Percentiles rank a stretch among this genome's conserved stretches.
phyloP scores from a whole-genome alignment of 2,113 vertebrate species.

The Piprites chloris region DNA sequence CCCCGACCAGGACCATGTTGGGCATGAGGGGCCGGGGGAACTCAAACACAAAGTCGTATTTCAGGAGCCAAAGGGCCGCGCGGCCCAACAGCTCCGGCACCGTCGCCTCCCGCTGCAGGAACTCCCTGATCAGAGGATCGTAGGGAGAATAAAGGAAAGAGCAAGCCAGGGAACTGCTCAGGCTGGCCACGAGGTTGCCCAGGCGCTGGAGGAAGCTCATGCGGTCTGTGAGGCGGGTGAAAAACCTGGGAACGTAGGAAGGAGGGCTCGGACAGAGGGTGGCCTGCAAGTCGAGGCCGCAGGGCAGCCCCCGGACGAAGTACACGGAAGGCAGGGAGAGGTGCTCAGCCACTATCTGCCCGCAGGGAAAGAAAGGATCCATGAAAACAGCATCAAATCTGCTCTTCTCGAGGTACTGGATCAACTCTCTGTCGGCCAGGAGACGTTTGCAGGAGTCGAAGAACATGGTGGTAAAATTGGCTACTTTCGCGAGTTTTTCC shows the following conservation, averaged over 20 bases:
- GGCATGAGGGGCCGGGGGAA: conserved; percentile 79
- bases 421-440: conserved; percentile 66
- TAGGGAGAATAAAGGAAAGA: conserved; percentile 54
- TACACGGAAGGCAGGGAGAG: conserved; percentile 77
- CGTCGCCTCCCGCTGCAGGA: conserved; percentile 59
- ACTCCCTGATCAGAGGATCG: conserved; percentile 62
- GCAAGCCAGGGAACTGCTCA: conserved; percentile 50
- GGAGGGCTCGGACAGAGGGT: conserved; percentile 72
- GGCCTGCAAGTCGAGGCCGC: conserved; percentile 64
- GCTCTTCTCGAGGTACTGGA: conserved; percentile 57
- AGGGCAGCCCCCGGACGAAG: conserved; percentile 71
- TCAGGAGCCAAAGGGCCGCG: conserved; percentile 80
- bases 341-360: conserved; percentile 73
- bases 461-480: conserved; percentile 41
- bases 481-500: conserved; percentile 54
- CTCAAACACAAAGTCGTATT: conserved; percentile 80
- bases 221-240: conserved; percentile 54
- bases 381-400: conserved; percentile 75
- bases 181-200: conserved; percentile 59
- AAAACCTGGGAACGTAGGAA: conserved; percentile 73
- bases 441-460: conserved; percentile 68
- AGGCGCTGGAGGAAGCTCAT: conserved; percentile 76
- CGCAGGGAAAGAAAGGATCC: conserved; percentile 80
- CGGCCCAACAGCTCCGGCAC: conserved; percentile 68
- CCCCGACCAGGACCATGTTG: conserved; percentile 77